Percentiles rank a stretch among this genome's conserved stretches.
Conservation (phyloP, 2,797 vertebrate genomes). For the Pygocentrus nattereri region DNA sequence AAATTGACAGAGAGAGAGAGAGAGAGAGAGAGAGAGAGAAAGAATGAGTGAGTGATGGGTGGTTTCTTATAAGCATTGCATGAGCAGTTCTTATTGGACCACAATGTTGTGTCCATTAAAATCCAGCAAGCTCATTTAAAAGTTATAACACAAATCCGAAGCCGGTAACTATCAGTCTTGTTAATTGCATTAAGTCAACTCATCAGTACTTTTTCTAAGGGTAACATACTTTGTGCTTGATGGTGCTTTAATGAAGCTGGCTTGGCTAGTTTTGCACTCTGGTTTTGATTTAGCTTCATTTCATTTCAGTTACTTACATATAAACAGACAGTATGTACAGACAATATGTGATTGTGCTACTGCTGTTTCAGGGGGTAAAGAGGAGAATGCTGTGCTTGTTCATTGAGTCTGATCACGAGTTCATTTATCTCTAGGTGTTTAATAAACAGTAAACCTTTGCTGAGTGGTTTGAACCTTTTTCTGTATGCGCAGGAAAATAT, state of each 20-base stretch:
- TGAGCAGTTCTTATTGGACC: constrained; percentile 27
- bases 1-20: constrained; percentile 22
- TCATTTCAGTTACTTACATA: constrained; percentile 1
- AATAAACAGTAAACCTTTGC: constrained; percentile 2
- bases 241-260: constrained; percentile 47
- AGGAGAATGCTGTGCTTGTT: constrained; percentile 31
- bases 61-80: not conserved
- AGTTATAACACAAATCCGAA: constrained; percentile 13
- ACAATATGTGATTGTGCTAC: constrained; percentile 2
- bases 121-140: constrained; percentile 31
- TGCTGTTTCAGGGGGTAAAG: constrained; percentile 16
- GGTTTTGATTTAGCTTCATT: constrained; percentile 27
- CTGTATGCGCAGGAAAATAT: no score
- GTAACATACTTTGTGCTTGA: constrained; percentile 41
- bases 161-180: constrained; percentile 3
- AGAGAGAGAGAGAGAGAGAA: constrained; percentile 10
- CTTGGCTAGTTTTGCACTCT: constrained; percentile 5
- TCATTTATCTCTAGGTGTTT: not conserved
- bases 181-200: constrained; percentile 23
- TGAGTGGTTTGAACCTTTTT: no score
- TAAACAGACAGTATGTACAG: constrained; percentile 23
- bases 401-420: constrained; percentile 25
- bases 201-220: constrained; percentile 37
- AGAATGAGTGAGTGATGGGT: constrained; percentile 7
- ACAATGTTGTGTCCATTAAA: constrained; percentile 27